Evolutionary conservation across 2,888 invertebrate species (phyloP), one percentile per base, ranked within the genome.

Genomic region (Aleiodes leptofemur): DNA sequence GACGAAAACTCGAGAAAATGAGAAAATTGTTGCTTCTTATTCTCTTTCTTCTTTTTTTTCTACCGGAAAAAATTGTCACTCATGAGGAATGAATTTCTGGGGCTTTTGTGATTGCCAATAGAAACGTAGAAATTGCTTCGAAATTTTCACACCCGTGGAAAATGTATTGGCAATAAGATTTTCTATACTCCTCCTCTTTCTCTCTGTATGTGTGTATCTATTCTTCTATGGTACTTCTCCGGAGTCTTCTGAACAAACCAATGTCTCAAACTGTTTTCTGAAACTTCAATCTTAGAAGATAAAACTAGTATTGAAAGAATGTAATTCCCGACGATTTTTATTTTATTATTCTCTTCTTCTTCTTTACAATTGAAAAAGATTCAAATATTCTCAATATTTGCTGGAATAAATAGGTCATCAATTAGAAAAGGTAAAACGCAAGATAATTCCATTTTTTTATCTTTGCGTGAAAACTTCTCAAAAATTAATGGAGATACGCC

Each of bases 91-190:
- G 43, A 43, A 43, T 43, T 43, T 43, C 43, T 11, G 43, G 43
- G 43, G 43, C 43, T 43, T 85, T 85, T 83, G 82, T 82, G 85
- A 87, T 86, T 86, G 86, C 82, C 86, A 86, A 86, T 86, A 86
- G 84, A 85, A 85, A 78, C 83, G 83, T 83, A 84, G 83, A 87
- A 86, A 86, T 87, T 86, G 87, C 83, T 83, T 85, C 81, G 86
- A 85, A 85, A 86, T 86, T 86, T 43, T 43, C 43, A 9, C 43
- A 43, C 43, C 43, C 84, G 83, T 78, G 82, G 79, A 43, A 11
- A 43, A 86, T 85, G 84, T 87, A 86, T 86, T 85, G 87, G 85
- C 85, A 86, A 86, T 87, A 86, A 87, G 84, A 87, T 87, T 87
- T 86, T 80, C 83, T 53, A 53, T 53, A 53, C 53, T 53, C 16